phyloP scores from a whole-genome alignment of 2,888 invertebrate species.

The Cantharis flavilabris region DNA sequence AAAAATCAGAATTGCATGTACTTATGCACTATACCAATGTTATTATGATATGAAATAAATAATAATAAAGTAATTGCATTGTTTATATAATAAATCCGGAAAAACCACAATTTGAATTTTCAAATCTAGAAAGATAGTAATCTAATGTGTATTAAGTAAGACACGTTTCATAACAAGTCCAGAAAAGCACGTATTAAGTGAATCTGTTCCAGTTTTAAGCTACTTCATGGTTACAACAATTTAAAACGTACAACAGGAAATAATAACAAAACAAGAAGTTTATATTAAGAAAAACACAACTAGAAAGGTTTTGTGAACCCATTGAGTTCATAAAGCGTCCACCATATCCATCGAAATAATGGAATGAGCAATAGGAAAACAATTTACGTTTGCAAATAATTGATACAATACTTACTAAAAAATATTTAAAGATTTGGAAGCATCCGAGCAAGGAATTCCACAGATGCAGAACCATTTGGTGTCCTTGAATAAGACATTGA shows the following conservation, averaged over 20 bases:
- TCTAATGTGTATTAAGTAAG: slow-evolving; percentile 30
- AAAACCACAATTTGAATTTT: background rate
- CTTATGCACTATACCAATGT: background rate
- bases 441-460: slow-evolving; percentile 33
- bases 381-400: background rate
- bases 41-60: background rate
- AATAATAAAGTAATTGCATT: background rate
- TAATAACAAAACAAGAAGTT: background rate
- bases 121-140: background rate
- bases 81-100: background rate
- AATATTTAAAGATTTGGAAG: slow-evolving; percentile 19
- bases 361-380: background rate
- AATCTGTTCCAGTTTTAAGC: slow-evolving; percentile 42
- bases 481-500: slow-evolving; percentile 49
- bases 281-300: background rate
- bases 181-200: slow-evolving; percentile 39
- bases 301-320: background rate
- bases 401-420: background rate
- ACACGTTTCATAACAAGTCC: slow-evolving; percentile 39
- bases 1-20: no score
- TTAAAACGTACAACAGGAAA: slow-evolving; percentile 21
- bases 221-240: slow-evolving; percentile 13
- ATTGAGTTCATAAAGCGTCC: background rate
- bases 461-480: slow-evolving; percentile 30
- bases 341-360: background rate